Percentiles rank a stretch among this genome's conserved stretches.
Evolutionary conservation across 2,888 invertebrate species (phyloP).

Genomic region (Philereme vetulata): DNA sequence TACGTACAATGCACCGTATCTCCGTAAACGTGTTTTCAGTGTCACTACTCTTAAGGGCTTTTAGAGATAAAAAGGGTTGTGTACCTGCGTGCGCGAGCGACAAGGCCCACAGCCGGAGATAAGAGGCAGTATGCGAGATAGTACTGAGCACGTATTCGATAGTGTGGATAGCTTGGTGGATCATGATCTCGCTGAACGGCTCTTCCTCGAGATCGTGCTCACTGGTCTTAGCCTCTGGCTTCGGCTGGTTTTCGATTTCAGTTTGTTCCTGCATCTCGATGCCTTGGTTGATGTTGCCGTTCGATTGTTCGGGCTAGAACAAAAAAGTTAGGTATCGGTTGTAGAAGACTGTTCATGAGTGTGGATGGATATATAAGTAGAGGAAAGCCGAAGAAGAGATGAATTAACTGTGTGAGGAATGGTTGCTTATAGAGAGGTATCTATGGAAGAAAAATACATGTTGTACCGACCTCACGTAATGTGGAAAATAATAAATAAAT

Average conservation of each 20-base stretch:
- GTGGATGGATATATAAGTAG: too few species aligned
- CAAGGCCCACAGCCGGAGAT: constrained; percentile 97
- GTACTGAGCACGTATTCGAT: constrained; percentile 98
- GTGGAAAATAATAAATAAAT: too few species aligned
- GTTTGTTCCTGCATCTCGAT: constrained; percentile 85
- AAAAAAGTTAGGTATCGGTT: background rate
- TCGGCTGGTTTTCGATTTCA: constrained; percentile 57
- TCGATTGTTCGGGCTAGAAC: constrained; percentile 68
- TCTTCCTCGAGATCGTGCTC: constrained; percentile 81
- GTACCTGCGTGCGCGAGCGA: constrained; percentile 97
- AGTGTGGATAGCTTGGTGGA: constrained; percentile 97
- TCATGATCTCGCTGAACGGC: constrained; percentile 93
- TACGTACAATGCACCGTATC: too few species aligned
- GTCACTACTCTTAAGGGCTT: too few species aligned
- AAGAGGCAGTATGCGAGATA: constrained; percentile 98
- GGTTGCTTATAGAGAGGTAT: too few species aligned
- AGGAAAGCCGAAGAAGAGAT: too few species aligned
- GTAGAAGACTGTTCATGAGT: too few species aligned
- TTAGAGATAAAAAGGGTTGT: too few species aligned
- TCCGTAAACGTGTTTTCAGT: too few species aligned
- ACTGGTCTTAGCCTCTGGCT: constrained; percentile 40
- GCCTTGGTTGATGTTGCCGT: constrained; percentile 87
- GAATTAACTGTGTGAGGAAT: too few species aligned
- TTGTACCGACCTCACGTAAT: too few species aligned
- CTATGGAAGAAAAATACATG: too few species aligned